These are phyloP conservation scores for Hydroisotoma schaefferi DNA, from an alignment of 2,888 invertebrate species.

Conservation along the genomic window DNA sequence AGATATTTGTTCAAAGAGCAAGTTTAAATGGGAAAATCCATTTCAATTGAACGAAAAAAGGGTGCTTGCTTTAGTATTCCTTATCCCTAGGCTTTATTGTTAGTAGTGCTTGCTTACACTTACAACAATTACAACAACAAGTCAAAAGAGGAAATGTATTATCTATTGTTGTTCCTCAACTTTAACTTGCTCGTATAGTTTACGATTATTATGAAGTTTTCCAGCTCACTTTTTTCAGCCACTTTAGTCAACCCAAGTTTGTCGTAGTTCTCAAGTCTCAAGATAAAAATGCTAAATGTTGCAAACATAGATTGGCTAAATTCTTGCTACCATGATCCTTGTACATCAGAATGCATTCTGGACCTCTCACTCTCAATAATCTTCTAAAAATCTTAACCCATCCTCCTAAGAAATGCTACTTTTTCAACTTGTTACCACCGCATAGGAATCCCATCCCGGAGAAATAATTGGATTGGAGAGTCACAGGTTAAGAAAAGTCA, in stretches of 20 bases:
- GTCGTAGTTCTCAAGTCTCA: background rate
- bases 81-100: too few relatives aligned
- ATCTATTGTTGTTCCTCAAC: constrained; percentile 2
- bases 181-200: background rate
- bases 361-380: too few relatives aligned
- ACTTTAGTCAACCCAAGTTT: constrained; percentile 1
- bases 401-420: too few relatives aligned
- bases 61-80: background rate
- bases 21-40: constrained; percentile 3
- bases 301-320: too few relatives aligned
- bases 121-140: background rate
- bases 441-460: background rate
- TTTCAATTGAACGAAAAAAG: background rate
- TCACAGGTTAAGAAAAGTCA: constrained; percentile 22
- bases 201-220: constrained; percentile 4
- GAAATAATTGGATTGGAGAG: constrained; percentile 42
- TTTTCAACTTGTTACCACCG: too few relatives aligned
- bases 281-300: background rate
- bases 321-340: too few relatives aligned
- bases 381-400: too few relatives aligned
- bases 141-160: constrained; percentile 1
- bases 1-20: constrained; percentile 5
- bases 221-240: background rate
- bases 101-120: too few relatives aligned
- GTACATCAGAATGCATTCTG: too few relatives aligned